These are phyloP conservation scores for Aplysina aerophoba DNA, from an alignment of 37 sponge, comb jelly and placozoan genomes.

Conservation along the genomic window DNA sequence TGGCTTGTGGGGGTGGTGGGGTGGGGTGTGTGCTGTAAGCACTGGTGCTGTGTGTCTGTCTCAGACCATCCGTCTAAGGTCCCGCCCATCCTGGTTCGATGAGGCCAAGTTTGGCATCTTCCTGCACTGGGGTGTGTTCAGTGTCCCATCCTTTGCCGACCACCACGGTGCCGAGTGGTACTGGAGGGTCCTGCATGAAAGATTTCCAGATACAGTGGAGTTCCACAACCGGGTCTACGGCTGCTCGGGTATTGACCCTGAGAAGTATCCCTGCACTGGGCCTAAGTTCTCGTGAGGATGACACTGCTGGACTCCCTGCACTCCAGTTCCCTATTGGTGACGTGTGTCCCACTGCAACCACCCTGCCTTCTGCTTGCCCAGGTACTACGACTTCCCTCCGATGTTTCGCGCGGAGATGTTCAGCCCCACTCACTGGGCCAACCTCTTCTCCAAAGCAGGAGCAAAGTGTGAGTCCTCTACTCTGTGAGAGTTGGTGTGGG, in stretches of 20 bases:
- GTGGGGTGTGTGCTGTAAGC: not conserved
- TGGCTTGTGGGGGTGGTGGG: not conserved
- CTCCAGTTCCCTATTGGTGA: slow-evolving; percentile 56
- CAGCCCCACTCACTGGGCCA: slow-evolving; percentile 80
- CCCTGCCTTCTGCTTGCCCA: not conserved
- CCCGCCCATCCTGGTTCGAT: slow-evolving; percentile 41
- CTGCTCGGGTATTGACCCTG: slow-evolving; percentile 72
- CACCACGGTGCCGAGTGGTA: slow-evolving; percentile 61
- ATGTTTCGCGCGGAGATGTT: slow-evolving; percentile 87
- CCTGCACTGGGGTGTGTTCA: slow-evolving; percentile 61
- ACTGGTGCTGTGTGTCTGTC: too few relatives aligned
- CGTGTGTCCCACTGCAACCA: not conserved
- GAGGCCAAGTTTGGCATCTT: not conserved
- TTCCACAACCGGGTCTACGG: slow-evolving; percentile 80
- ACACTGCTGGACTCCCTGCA: too few relatives aligned
- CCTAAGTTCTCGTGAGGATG: slow-evolving; percentile 20
- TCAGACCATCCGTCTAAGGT: slow-evolving; percentile 65
- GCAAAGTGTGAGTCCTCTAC: slow-evolving; percentile 67
- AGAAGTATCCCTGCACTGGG: slow-evolving; percentile 49
- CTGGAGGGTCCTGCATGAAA: slow-evolving; percentile 61
- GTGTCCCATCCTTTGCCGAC: slow-evolving; percentile 66
- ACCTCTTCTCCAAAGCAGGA: slow-evolving; percentile 73
- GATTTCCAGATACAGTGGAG: slow-evolving; percentile 44
- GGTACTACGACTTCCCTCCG: slow-evolving; percentile 82
- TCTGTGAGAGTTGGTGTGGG: too few relatives aligned